Evolutionary conservation across 2,888 invertebrate genomes (phyloP).

Genomic region (Lamproptera curius): DNA sequence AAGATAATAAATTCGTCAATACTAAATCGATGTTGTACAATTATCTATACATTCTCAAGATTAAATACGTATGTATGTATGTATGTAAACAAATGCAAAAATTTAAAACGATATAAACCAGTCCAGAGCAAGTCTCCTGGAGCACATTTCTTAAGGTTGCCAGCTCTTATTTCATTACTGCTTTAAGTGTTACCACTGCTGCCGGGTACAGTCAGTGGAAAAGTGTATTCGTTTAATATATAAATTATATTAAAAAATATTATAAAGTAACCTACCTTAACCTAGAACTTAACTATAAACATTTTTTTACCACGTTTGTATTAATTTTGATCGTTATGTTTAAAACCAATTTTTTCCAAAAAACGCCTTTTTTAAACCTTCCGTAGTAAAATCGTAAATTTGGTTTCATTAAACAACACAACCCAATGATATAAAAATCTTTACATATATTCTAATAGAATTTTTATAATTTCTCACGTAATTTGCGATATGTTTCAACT

Average conservation of each 20-base stretch:
- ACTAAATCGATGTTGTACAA: not conserved
- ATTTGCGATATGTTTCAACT: too few species aligned
- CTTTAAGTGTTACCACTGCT: constrained; percentile 6
- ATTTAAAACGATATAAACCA: constrained; percentile 14
- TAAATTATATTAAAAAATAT: too few species aligned
- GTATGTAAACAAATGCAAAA: not conserved
- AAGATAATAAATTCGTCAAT: not conserved
- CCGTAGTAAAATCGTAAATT: too few species aligned
- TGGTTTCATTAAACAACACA: too few species aligned
- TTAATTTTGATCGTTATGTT: too few species aligned
- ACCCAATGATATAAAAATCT: too few species aligned
- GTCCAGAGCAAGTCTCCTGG: constrained; percentile 13
- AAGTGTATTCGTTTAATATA: not conserved
- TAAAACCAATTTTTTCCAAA: too few species aligned
- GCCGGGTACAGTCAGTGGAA: constrained; percentile 10
- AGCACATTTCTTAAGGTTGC: constrained; percentile 10
- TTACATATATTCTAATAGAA: too few species aligned
- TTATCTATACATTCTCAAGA: not conserved
- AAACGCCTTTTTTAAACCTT: too few species aligned
- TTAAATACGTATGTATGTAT: not conserved
- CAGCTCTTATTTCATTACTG: constrained; percentile 16
- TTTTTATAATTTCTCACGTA: too few species aligned
- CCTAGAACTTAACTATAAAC: not conserved
- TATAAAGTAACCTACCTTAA: not conserved
- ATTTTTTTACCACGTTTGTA: too few species aligned